Base-by-base conservation (phyloP, 2,888 invertebrate species). In the Epirrita christyi region DNA sequence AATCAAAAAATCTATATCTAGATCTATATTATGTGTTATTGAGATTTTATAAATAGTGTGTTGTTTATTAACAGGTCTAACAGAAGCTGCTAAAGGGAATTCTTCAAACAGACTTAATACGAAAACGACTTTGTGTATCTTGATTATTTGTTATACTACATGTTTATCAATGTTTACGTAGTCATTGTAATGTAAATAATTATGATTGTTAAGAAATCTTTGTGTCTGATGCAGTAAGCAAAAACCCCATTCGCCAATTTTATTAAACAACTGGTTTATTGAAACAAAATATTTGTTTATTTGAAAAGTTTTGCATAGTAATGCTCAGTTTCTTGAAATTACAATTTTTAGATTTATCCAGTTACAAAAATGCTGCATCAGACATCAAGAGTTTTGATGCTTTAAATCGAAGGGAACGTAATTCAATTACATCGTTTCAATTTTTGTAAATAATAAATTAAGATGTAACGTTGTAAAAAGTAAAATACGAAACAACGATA, bases 371-470 rank as follows among this genome's bases (percentile, higher is more conserved):
- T 38, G 0, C 29, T 52, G 32, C 62, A 52, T 69, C 64, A 69
- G 67, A 70, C 55, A 44, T 63, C 67, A 72, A 66, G 52, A 3
- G 48, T 21, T 21, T 56, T 57, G 60, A 68, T 67, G 78, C 76
- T 82, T 81, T 69, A 63, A 58, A 56, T 55, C 10, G 48, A 55
- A 49, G 58, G 67, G 65, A 81, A 81, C 74, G 84, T 86, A 84
- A 88, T 88, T 82, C 82, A 83, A 88, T 86, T 87, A 86, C 82
- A 75, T 61, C 75, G 78, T 81, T 85, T 84, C 76, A 81, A 81
- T 78, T 82, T 52, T 43, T 90, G 90, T 89, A 89, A 85, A 89
- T 89, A 89, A 70, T 80, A 77, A 61, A 52, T 38, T 83, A 83
- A 83, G 78, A 46, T 74, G 59, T 79, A 78, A 77, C 68, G 75